Evolutionary conservation across 2,888 invertebrate species (phyloP), one percentile per base, ranked within the genome.

Genomic region (Epinotia bilunana): DNA sequence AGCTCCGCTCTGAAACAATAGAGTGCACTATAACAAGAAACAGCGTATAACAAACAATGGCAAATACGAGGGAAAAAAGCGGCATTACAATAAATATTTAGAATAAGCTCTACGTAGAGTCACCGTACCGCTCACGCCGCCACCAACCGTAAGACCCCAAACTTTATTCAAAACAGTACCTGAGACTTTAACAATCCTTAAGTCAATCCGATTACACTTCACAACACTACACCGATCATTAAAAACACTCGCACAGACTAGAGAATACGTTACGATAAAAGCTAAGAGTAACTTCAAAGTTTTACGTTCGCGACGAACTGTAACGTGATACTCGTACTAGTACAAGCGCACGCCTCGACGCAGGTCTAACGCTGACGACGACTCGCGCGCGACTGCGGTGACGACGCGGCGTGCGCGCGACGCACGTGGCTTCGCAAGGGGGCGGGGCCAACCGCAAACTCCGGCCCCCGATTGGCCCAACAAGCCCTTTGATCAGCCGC

Each of bases 401-500:
- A 91, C 85, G 80, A 82, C 78, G 81, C 75, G 77, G 81, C 86
- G 79, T 92, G 93, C 93, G 93, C 92, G 92, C 93, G 93, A 85
- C 88, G 89, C 94, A 94, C 94, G 94, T 94, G 94, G 92, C 83
- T 81, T 83, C 82, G 83, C 86, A 85, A 78, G 83, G 81, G 84
- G 92, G 93, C 88, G 92, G 91, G 76, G 86, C 86, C 74, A 78
- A 76, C 82, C 73, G 6, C 43, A 81, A 83, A 83, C 79, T 79
- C 79, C 71, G 81, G 77, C 67, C 78, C 77, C 79, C 83, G 79
- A 93, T 94, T 93, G 93, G 94, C 78, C 80, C 76, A 81, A 77
- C 80, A 74, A 79, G 80, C 83, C 86, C 93, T 94, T 94, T 93
- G 94, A 93, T 92, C 92, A 87, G 87, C 86, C 90, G 92, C 89